A percentile compares a stretch with the other conserved stretches of the same genome.
phyloP scores from a whole-genome alignment of 2,888 invertebrate genomes.

The Morpho achilles region DNA sequence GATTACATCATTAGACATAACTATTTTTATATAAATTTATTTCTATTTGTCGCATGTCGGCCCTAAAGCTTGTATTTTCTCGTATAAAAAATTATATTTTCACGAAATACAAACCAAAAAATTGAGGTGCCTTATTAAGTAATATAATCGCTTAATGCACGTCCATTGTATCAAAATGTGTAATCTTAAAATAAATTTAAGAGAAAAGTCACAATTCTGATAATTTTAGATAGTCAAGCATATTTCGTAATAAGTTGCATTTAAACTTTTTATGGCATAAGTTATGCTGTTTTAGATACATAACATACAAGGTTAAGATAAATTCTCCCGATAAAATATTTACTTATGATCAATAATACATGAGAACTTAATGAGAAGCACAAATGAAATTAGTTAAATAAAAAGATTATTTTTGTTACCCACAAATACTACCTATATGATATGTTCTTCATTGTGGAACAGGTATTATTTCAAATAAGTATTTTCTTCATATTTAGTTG shows the following conservation, averaged over 20 bases:
- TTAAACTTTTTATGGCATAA: slow-evolving; percentile 28
- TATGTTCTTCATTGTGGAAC: too few relatives aligned
- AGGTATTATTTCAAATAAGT: too few relatives aligned
- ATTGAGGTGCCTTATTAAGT: slow-evolving; percentile 64
- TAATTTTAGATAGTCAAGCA: slow-evolving; percentile 32
- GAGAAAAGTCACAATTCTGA: slow-evolving; percentile 55
- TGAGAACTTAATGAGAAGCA: too few relatives aligned
- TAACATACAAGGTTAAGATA: slow-evolving; percentile 1
- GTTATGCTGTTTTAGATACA: neutral
- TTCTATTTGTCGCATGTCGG: slow-evolving; percentile 11
- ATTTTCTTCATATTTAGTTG: too few relatives aligned
- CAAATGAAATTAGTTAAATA: too few relatives aligned
- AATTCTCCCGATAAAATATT: too few relatives aligned
- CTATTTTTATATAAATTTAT: slow-evolving; percentile 4
- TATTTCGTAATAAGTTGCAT: slow-evolving; percentile 31
- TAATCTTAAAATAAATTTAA: slow-evolving; percentile 34
- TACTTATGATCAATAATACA: too few relatives aligned
- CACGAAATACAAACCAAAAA: slow-evolving; percentile 56
- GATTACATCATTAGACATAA: slow-evolving; percentile 12
- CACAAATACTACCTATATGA: too few relatives aligned
- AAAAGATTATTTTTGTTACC: too few relatives aligned
- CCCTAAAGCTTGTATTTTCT: slow-evolving; percentile 16
- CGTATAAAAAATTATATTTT: slow-evolving; percentile 24
- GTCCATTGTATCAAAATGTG: slow-evolving; percentile 24
- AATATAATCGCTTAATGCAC: slow-evolving; percentile 24